Conservation (phyloP, 2,113 vertebrate genomes). For the Mystacornis crossleyi region DNA sequence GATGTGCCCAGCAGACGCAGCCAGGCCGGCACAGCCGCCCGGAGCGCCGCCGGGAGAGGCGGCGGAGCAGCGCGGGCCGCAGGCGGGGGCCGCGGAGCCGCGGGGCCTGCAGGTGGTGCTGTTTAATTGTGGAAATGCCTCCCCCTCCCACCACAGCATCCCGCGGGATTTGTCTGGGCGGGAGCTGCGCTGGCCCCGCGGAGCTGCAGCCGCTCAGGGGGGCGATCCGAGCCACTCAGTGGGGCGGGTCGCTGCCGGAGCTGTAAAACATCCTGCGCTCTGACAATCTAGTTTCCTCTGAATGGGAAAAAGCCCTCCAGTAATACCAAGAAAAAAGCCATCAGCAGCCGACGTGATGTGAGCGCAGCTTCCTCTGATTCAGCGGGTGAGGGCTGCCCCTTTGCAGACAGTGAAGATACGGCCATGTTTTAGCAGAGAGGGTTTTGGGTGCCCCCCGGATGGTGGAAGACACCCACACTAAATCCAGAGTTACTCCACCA, state of each 20-base stretch:
- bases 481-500: background rate
- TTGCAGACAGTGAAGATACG: background rate
- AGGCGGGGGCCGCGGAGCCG: accelerated
- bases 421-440: background rate
- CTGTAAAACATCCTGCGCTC: accelerated
- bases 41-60: accelerated
- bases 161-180: background rate
- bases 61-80: accelerated
- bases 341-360: background rate
- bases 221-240: accelerated
- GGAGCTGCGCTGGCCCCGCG: background rate
- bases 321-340: background rate
- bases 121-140: background rate
- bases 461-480: background rate
- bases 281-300: too few relatives aligned
- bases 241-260: accelerated
- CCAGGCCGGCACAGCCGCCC: accelerated
- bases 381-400: background rate
- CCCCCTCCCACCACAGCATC: accelerated
- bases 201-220: background rate
- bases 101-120: conserved; percentile 30
- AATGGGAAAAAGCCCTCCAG: too few relatives aligned
- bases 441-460: background rate
- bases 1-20: accelerated
- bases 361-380: background rate